phyloP scores from a whole-genome alignment of 2,797 vertebrate genomes.

The Sebastes steindachneri region DNA sequence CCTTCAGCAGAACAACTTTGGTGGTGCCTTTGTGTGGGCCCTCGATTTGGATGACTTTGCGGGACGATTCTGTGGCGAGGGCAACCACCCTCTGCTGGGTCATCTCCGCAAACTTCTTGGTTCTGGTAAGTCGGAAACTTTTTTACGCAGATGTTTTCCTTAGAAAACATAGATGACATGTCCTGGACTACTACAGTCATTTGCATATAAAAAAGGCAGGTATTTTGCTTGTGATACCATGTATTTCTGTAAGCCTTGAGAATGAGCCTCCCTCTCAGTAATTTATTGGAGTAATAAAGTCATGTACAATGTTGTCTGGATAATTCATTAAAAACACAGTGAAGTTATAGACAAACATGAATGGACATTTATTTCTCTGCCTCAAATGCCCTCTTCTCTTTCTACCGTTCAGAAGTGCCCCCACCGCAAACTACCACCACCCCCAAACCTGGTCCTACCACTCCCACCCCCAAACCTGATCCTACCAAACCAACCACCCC shows the following conservation, averaged over 20 bases:
- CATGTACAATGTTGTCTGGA: not conserved
- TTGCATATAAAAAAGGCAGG: no score
- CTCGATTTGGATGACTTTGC: constrained; percentile 83
- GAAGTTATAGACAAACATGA: not conserved
- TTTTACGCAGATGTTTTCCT: not conserved
- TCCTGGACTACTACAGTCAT: not conserved
- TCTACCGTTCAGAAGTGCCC: constrained; percentile 31
- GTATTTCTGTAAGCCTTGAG: not conserved
- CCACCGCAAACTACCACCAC: constrained; percentile 7
- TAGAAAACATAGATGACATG: not conserved
- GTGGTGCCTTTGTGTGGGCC: constrained; percentile 82
- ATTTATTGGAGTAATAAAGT: not conserved
- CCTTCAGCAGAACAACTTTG: constrained; percentile 74
- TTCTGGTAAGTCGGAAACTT: constrained; percentile 48
- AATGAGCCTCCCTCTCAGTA: not conserved
- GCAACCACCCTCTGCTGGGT: constrained; percentile 73
- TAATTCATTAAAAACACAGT: not conserved
- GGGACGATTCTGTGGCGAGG: constrained; percentile 77
- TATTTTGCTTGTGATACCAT: not conserved
- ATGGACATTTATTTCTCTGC: not conserved
- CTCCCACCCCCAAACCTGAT: constrained; percentile 41
- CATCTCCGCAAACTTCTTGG: constrained; percentile 71
- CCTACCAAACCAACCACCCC: not conserved
- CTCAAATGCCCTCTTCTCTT: not conserved
- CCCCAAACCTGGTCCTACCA: constrained; percentile 5